These are phyloP conservation scores for Dinomys branickii DNA, from an alignment of 2,113 vertebrate species.

Conservation along the genomic window DNA sequence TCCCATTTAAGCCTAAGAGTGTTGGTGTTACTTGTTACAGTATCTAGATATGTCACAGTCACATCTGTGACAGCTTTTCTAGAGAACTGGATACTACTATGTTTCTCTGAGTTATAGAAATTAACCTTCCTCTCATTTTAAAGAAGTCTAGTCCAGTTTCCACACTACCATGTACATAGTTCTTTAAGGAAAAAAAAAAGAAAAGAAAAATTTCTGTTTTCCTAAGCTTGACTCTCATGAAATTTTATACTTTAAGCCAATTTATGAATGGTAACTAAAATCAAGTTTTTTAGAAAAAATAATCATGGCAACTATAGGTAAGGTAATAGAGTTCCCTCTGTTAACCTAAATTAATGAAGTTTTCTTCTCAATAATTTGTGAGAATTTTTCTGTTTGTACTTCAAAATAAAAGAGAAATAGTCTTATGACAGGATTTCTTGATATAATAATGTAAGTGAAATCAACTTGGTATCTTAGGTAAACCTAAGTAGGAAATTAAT, in stretches of 20 bases:
- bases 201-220: not conserved
- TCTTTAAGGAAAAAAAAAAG: not conserved
- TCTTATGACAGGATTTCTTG: conserved; percentile 2
- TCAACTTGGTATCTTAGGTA: not conserved
- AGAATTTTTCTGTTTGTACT: conserved; percentile 59
- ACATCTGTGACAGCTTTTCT: not conserved
- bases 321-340: not conserved
- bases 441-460: conserved; percentile 4
- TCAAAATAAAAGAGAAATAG: not conserved
- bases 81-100: not conserved
- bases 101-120: conserved; percentile 35
- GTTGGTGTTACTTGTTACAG: not conserved
- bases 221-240: not conserved
- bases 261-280: conserved; percentile 20
- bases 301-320: not conserved
- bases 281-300: not conserved
- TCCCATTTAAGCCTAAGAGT: not conserved
- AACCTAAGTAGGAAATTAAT: conserved; percentile 55
- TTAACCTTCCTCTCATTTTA: not conserved
- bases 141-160: conserved; percentile 24
- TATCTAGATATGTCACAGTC: not conserved
- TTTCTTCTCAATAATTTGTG: conserved; percentile 64
- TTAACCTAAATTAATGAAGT: conserved; percentile 35
- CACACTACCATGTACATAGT: not conserved
- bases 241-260: conserved; percentile 37